phyloP scores from a whole-genome alignment of 1,140 invertebrate genomes.

The Mactra quadrangularis region DNA sequence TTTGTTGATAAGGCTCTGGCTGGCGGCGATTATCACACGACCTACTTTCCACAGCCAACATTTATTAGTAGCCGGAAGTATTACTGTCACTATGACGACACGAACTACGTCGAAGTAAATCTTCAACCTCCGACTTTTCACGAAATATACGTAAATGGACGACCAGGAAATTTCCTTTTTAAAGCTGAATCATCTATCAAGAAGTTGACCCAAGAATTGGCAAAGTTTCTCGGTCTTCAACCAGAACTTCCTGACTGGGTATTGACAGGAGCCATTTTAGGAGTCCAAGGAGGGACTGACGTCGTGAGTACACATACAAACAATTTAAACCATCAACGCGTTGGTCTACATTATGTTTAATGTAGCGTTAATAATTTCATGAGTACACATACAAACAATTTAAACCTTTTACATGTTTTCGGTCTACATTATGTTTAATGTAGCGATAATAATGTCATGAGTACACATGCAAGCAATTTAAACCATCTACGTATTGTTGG shows the following conservation, averaged over 20 bases:
- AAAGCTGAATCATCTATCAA: slow-evolving; percentile 62
- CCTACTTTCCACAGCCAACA: slow-evolving; percentile 83
- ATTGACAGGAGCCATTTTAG: slow-evolving; percentile 81
- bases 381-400: not conserved
- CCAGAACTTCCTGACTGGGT: slow-evolving; percentile 81
- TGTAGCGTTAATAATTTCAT: slow-evolving; percentile 79
- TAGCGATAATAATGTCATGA: no score
- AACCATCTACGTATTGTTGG: no score
- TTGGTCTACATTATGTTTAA: no score
- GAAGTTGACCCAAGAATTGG: slow-evolving; percentile 70
- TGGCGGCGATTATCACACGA: slow-evolving; percentile 83
- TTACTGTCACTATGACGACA: slow-evolving; percentile 72
- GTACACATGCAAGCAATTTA: no score
- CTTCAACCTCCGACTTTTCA: slow-evolving; percentile 73
- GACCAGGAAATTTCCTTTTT: slow-evolving; percentile 62
- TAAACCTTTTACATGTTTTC: no score
- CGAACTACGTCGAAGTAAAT: slow-evolving; percentile 79
- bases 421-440: no score
- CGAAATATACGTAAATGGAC: slow-evolving; percentile 76
- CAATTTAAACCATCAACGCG: no score
- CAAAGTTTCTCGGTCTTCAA: slow-evolving; percentile 67
- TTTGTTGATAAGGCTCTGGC: slow-evolving; percentile 74
- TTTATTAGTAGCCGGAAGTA: slow-evolving; percentile 80
- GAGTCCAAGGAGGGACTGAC: slow-evolving; percentile 82
- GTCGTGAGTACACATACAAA: no score